Percentiles rank a stretch among this genome's conserved stretches.
Conservation (phyloP, 2,113 vertebrate genomes). For the Peromyscus californicus region DNA sequence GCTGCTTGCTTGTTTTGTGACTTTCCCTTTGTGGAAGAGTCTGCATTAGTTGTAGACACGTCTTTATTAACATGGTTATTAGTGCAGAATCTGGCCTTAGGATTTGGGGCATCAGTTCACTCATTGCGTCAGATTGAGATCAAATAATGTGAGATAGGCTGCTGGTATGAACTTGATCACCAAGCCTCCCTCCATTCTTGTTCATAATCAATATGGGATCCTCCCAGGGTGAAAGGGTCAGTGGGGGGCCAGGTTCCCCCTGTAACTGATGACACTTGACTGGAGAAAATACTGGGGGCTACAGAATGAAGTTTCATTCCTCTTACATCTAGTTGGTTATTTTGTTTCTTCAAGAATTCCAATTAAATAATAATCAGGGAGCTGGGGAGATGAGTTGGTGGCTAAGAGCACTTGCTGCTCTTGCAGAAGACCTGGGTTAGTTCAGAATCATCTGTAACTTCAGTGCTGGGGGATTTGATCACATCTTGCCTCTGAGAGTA, state of each 20-base stretch:
- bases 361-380: neutral
- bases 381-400: neutral
- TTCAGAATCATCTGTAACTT: neutral
- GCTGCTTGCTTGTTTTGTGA: neutral
- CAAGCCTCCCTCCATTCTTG: neutral
- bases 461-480: neutral
- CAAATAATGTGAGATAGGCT: neutral
- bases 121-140: no score
- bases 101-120: neutral
- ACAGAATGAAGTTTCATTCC: neutral
- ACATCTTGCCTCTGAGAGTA: neutral
- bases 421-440: neutral
- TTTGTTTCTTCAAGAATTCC: conserved; percentile 49
- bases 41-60: neutral
- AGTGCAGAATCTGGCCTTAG: neutral
- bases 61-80: neutral
- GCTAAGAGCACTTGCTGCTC: neutral
- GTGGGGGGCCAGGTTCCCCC: neutral
- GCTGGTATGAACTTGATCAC: neutral
- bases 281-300: neutral
- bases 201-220: neutral
- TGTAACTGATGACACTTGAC: no score
- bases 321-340: neutral
- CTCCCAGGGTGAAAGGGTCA: no score
- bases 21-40: neutral